A percentile compares a stretch with the other conserved stretches of the same genome.
Evolutionary conservation across 2,797 vertebrate species (phyloP).

Genomic region (Telmatherina bonti): DNA sequence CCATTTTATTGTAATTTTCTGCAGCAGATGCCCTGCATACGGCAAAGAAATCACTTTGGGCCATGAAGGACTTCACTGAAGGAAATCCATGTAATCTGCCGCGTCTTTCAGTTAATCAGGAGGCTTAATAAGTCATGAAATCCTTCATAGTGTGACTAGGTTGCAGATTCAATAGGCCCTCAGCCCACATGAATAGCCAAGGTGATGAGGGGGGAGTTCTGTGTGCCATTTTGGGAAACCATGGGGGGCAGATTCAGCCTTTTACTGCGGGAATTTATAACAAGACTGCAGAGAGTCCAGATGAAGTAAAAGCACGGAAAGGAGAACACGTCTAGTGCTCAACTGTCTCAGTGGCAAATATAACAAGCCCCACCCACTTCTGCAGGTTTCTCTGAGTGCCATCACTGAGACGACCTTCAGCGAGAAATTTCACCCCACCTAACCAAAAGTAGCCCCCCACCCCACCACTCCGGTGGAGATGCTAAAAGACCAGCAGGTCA

Average conservation of each 20-base stretch:
- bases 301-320: background rate
- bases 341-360: background rate
- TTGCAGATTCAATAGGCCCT: slow-evolving; percentile 39
- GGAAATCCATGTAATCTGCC: slow-evolving; percentile 66
- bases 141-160: slow-evolving; percentile 51
- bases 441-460: background rate
- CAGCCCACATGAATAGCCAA: slow-evolving; percentile 10
- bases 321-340: background rate
- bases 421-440: background rate
- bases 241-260: slow-evolving; percentile 7
- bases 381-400: slow-evolving; percentile 3
- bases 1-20: slow-evolving; percentile 44
- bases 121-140: slow-evolving; percentile 71
- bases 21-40: slow-evolving; percentile 53
- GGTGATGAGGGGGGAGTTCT: slow-evolving; percentile 10
- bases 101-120: slow-evolving; percentile 55
- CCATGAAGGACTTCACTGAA: slow-evolving; percentile 69
- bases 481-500: background rate
- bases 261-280: slow-evolving; percentile 1
- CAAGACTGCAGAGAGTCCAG: background rate
- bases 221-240: slow-evolving; percentile 3
- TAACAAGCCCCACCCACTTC: background rate
- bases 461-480: background rate
- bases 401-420: background rate
- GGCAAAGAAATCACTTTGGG: slow-evolving; percentile 56